Base-by-base conservation (phyloP, 92 coral and sea anemone genomes). In the Palythoa caribaeorum region DNA sequence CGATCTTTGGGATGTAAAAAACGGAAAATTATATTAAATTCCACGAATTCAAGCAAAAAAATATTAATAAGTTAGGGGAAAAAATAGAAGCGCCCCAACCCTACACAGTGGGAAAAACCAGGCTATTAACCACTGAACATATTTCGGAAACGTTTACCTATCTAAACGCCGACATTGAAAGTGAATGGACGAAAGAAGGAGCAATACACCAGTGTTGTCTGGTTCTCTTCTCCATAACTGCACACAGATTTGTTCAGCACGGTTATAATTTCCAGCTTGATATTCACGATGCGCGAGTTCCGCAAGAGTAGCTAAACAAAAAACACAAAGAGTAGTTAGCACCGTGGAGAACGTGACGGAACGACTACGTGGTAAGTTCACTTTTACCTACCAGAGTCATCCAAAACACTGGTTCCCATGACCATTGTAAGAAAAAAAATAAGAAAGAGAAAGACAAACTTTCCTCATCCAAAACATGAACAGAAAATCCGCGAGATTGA, bases 161-260 rank as follows among this genome's bases (percentile, higher is more conserved):
- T 97, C 99, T 88, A 97, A 84, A 83, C 99, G 95, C 71, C 99
- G 96, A 84, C 99, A 97, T 73, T 97, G 99, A 87, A 97, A 97
- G 80, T 97, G 99, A 74, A 97, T 97, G 16, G 99, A 97, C 17
- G 99, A 97, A 84, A 97, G 88, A 77, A 97, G 93, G 39, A 97
- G 98, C 77, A 97, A 90, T 38, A 97, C 99, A 39, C 99, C 99
- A 76, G 99, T 97, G 88, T 97, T 97, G 74, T 96, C 96, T 2
- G 99, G 99, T 85, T 97, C 98, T 80, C 98, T 96, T 90, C 98
- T 87, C 99, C 99, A 97, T 55, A 97, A 90, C 92, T 97, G 99
- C 96, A 97, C 94, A 83, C 99, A 97, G 84, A 97, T 96, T 85
- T 97, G 99, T 85, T 97, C 99, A 60, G 98, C 99, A 28, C 99